Percentiles rank a stretch among this genome's conserved stretches.
Conservation (phyloP, 2,113 vertebrate species). For the Phylloscopus trochilus region DNA sequence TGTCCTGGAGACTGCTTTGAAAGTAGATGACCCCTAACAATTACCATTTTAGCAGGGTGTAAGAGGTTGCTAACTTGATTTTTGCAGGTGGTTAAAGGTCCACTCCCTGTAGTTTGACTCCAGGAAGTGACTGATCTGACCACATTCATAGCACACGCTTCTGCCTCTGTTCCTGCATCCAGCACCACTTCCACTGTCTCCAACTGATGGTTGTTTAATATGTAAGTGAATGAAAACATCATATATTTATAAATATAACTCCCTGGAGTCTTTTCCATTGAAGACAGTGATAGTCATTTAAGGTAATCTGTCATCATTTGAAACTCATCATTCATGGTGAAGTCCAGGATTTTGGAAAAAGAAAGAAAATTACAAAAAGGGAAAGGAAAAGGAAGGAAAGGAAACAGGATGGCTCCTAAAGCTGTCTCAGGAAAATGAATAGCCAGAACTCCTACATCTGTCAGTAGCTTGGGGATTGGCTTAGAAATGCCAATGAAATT, state of each 20-base stretch:
- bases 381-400: background rate
- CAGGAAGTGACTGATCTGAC: background rate
- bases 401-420: background rate
- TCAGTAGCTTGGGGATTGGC: background rate
- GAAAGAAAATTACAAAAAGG: background rate
- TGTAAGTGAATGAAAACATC: background rate
- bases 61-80: background rate
- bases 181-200: background rate
- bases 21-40: background rate
- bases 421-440: background rate
- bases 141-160: rapidly evolving
- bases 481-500: background rate
- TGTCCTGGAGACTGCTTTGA: background rate
- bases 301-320: background rate
- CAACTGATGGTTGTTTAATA: background rate
- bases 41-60: background rate
- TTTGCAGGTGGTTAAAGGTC: background rate
- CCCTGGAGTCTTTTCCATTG: background rate
- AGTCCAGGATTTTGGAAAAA: background rate
- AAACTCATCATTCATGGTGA: background rate
- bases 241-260: background rate
- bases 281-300: background rate
- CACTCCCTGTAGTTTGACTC: background rate
- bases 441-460: background rate
- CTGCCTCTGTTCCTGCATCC: background rate